Base-by-base conservation (phyloP, 2,797 vertebrate genomes). In the Gymnoscopelus braueri region DNA sequence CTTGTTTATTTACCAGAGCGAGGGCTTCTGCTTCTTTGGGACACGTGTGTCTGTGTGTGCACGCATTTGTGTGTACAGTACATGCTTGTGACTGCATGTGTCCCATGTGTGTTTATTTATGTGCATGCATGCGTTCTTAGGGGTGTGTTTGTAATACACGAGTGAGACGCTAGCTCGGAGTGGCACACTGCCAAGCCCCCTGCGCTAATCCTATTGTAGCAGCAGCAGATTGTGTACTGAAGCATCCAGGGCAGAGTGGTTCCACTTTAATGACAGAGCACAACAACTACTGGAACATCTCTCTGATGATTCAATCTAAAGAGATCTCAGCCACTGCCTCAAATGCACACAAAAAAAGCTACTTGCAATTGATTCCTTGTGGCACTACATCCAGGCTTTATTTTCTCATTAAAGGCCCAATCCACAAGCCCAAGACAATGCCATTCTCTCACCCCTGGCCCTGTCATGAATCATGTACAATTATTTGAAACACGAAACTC, bases 181-280 rank as follows among this genome's bases (percentile, higher is more conserved):
- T 44, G 19, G 60, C 0, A 19, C 52, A 47, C 24, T 6, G 2
- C 63, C 52, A 49, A 57, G 47, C 64, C 56, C 57, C 56, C n/a
- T 59, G 60, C 71, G 55, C 70, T 84, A 86, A 87, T 85, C 80
- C 84, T 65, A 58, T 75, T 83, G 76, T 76, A 76, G 71, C 69
- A 64, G 60, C 76, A 67, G 58, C 32, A 61, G 60, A 65, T 55
- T 54, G 72, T 82, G 79, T 51, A 47, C 50, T 56, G 71, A 63
- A 77, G 81, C 71, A 65, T 81, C 67, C 72, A 72, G 74, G 60
- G 63, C 60, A 50, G 61, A 62, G 14, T 14, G 14, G 7, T 8
- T 29, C 19, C 56, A 26, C 65, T 11, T 26, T 79, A 73, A 79
- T 75, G 67, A 69, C 74, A 70, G 63, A 74, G n/a, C 49, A 48